Base-by-base conservation (phyloP, 2,113 vertebrate genomes). In the Acrocephalus arundinaceus region DNA sequence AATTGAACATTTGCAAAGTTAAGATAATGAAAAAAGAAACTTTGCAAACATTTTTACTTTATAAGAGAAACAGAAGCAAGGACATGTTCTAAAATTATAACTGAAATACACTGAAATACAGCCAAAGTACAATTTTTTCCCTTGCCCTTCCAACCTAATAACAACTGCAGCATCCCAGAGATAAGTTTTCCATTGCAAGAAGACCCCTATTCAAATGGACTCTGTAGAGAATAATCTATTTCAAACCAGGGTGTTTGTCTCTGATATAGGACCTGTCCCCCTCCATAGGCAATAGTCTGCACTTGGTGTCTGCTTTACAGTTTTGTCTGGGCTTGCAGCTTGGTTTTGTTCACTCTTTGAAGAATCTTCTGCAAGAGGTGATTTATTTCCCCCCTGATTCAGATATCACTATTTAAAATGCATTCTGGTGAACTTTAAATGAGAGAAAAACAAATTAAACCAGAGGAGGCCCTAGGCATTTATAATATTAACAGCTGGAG, bases 61-160 rank as follows among this genome's bases (percentile, higher is more conserved):
- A 22, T 2, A 4, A 83, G 30, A 81, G 6, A 43, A 74, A 78
- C 10, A 87, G 55, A 87, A 67, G 18, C 21, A 66, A 87, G 25
- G 18, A 45, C 5, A 13, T 2, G 6, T 54, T 90, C 59, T 61
- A 83, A 39, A 87, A 43, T 63, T 43, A 23, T 54, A 66, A 49
- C 3, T 0, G 0, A 83, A 91, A 73, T n/a, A n/a, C 5, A 18
- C 1, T 33, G 22, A 31, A 15, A 63, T 30, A 57, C 13, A 66
- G n/a, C 12, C 8, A 24, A 66, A 66, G 19, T 28, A 17, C 17
- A 41, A 41, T 17, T 89, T 82, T 65, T 18, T 2, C 17, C 4
- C 13, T 81, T 81, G 9, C 1, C 31, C 15, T 68, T 68, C 21
- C 15, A 52, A 54, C 5, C 2, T 54, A 70, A 37, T 61, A 70